Base-by-base conservation (phyloP, 2,888 invertebrate genomes). In the Limnephilus marmoratus region DNA sequence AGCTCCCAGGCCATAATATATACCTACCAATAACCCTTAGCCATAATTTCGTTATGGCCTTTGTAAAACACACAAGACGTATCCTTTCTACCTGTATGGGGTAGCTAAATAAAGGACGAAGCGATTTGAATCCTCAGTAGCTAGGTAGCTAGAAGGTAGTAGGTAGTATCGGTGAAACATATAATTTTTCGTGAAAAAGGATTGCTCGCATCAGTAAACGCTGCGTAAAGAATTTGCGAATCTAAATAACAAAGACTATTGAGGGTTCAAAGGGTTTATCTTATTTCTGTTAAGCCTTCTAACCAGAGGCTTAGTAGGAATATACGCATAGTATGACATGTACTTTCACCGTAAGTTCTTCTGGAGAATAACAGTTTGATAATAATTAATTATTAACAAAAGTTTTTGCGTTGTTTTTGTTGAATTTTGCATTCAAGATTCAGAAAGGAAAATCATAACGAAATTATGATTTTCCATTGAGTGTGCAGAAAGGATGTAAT, bases 11-110 rank as follows among this genome's bases (percentile, higher is more conserved):
- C 81, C 11, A 81, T 31, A 31, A 49, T 68, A 68, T 7, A 68
- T 68, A 68, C 68, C 68, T 18, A 68, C 45, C 45, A 45, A 49
- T 80, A 81, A 89, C 41, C 88, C 88, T 89, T 89, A 89, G 80
- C 88, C 88, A 89, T 37, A 89, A 89, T 81, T 89, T 80, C 24
- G 88, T 89, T 80, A 80, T 41, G 34, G 80, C 80, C 80, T 89
- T 89, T 89, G 81, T 89, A 89, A 80, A 80, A 80, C 34, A 81
- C 81, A 68, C 68, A 37, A 41, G 31, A 89, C 53, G 68, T 89
- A 89, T 34, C 80, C 81, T 68, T 80, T 24, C 18, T 80, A 80
- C 88, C 88, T 37, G 88, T n/a, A 13, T 80, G 37, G 80, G 34
- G 18, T n/a, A 18, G 80, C 68, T 37, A 45, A 45, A 86, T 45